phyloP scores from a whole-genome alignment of 2,888 invertebrate species.

The Gastracanthus pulcherrimus region DNA sequence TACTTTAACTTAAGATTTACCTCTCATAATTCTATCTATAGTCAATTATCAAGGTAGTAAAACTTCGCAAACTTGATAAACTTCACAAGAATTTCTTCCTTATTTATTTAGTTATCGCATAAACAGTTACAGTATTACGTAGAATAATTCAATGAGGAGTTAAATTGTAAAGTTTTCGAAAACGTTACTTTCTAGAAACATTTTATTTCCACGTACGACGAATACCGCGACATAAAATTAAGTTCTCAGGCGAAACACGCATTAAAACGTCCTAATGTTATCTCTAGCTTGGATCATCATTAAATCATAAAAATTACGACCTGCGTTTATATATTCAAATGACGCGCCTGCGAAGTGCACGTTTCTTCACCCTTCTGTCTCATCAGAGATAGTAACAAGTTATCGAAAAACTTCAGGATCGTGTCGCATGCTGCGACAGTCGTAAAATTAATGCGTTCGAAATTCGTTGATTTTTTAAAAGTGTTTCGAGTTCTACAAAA shows the following conservation, averaged over 20 bases:
- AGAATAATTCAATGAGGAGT: background rate
- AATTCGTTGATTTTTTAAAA: background rate
- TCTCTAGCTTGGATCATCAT: background rate
- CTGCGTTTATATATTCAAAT: conserved; percentile 13
- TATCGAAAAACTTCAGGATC: background rate
- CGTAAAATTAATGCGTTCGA: background rate
- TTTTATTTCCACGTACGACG: background rate
- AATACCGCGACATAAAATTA: background rate
- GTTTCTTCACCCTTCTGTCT: background rate
- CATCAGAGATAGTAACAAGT: background rate
- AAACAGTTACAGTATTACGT: background rate
- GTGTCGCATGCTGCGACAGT: background rate
- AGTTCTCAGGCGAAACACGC: background rate
- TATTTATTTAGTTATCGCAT: too few species aligned
- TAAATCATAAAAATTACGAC: conserved; percentile 16
- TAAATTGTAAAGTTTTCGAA: background rate
- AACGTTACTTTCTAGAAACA: background rate
- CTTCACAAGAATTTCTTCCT: background rate
- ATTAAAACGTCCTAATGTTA: conserved; percentile 15
- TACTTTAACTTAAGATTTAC: too few species aligned
- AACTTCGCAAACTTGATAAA: background rate
- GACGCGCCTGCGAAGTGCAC: background rate
- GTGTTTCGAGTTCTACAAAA: background rate
- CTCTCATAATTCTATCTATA: too few species aligned
- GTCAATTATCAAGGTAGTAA: too few species aligned